These are phyloP conservation scores for Phylloscopus whistleri DNA, from an alignment of 2,113 vertebrate species.

Conservation along the genomic window DNA sequence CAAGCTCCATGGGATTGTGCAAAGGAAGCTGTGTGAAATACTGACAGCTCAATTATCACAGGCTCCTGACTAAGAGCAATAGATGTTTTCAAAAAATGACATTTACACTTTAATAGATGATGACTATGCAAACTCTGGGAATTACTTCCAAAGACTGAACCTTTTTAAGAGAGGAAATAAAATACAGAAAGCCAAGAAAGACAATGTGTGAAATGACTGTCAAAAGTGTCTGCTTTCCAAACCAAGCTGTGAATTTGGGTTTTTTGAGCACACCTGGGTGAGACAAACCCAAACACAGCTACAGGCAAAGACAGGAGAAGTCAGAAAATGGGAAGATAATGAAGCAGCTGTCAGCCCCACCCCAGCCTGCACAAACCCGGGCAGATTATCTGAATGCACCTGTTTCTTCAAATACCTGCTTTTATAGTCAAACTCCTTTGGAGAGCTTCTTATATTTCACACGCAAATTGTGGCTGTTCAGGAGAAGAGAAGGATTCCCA, in stretches of 20 bases:
- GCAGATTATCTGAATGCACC: not conserved
- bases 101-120: not conserved
- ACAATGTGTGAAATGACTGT: not conserved
- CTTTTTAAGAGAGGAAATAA: not conserved
- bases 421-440: not conserved
- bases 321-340: not conserved
- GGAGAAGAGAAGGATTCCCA: not conserved
- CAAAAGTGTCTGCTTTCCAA: not conserved
- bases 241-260: not conserved
- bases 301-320: not conserved
- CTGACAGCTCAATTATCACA: not conserved
- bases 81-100: not conserved
- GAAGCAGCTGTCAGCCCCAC: not conserved
- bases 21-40: not conserved
- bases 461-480: not conserved
- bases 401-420: not conserved
- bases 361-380: not conserved
- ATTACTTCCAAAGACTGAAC: not conserved
- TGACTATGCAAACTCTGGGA: not conserved
- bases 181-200: not conserved
- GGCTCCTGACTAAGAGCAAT: not conserved
- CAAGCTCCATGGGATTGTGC: not conserved
- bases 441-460: not conserved
- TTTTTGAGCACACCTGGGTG: not conserved
- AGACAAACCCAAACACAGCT: not conserved